Conservation (phyloP, 2,113 vertebrate genomes). For the Bubo scandiacus region DNA sequence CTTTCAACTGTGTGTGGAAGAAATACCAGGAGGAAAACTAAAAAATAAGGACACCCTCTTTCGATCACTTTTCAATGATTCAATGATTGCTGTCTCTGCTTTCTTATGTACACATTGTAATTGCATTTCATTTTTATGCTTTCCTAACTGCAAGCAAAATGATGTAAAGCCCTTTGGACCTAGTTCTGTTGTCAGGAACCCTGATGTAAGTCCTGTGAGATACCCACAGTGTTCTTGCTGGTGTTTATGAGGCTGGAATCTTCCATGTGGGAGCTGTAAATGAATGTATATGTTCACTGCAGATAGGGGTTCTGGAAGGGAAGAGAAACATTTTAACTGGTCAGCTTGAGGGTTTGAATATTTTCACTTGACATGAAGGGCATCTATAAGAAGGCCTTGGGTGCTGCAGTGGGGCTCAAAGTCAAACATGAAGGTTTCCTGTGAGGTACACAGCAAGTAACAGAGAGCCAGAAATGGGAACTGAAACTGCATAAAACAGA, state of each 20-base stretch:
- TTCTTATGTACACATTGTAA: background rate
- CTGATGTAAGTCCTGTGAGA: background rate
- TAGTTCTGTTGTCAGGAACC: background rate
- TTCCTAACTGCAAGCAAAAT: background rate
- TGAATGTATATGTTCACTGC: accelerated
- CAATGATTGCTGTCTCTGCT: background rate
- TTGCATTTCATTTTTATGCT: background rate
- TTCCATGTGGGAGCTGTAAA: background rate
- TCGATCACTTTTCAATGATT: background rate
- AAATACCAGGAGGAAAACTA: background rate
- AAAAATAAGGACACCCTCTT: background rate
- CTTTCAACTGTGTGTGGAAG: background rate
- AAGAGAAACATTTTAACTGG: background rate
- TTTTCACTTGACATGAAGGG: background rate
- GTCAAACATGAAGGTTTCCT: background rate
- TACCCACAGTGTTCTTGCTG: background rate
- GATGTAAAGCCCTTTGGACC: background rate
- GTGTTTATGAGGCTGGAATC: background rate
- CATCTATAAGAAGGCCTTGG: background rate
- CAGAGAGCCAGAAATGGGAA: background rate
- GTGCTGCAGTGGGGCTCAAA: background rate
- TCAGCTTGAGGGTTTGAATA: background rate
- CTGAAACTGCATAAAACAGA: background rate
- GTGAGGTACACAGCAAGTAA: background rate
- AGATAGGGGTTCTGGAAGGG: background rate